Base-by-base conservation (phyloP, 1,140 invertebrate genomes). In the Oryzaephilus surinamensis region DNA sequence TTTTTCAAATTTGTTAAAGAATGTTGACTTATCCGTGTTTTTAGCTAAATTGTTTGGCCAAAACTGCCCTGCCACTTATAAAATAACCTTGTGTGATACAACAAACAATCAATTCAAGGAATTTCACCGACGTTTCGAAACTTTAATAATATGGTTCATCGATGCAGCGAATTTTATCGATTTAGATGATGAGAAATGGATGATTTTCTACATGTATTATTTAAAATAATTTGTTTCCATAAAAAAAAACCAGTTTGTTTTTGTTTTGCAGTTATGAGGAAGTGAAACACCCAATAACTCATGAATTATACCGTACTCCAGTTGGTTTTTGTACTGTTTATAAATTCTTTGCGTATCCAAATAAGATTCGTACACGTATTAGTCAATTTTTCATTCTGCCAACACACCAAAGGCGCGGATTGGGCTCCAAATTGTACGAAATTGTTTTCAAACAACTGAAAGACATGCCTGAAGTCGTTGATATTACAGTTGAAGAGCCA, bases 131-230 rank as follows among this genome's bases (percentile, higher is more conserved):
- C 72, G 84, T 39, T 66, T 97, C 38, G 89, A 96, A 67, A 91
- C 88, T 4, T 93, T 97, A 57, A 67, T 97, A 7, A 61, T 97
- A 35, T 98, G 89, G 83, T 98, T 84, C 58, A 88, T 98, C 52
- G 94, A 97, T 72, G 92, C 87, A 4, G 84, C 84, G 7, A 84
- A 77, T 29, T 96, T 84, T 57, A 88, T 97, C 51, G 92, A 97
- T 67, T 71, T 82, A 2, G 85, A 92, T 62, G 95, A 98, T 69
- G 76, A 84, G 16, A 77, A 82, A 45, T 99, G 95, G 92, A 73
- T 75, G 23, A 93, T 87, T 60, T 96, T 90, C 63, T 74, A 92
- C 30, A 65, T 93, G 88, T 97, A 76, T n/a, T n/a, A n/a, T n/a
- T n/a, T n/a, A n/a, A n/a, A n/a, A n/a, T n/a, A n/a, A n/a, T n/a